Conservation (phyloP, 2,113 vertebrate species). For the Perca flavescens region DNA sequence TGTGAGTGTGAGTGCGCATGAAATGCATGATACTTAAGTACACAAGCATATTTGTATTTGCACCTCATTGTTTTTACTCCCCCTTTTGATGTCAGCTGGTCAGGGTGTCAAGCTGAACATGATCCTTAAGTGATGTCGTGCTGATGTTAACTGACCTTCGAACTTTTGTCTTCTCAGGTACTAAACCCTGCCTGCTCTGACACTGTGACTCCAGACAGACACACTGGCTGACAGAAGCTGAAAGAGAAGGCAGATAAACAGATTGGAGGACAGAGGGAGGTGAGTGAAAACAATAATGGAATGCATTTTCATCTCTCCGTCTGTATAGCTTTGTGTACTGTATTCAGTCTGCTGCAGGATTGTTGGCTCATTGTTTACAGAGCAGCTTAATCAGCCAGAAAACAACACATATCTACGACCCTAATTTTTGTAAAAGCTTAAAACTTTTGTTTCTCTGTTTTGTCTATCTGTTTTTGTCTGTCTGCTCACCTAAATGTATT, state of each 20-base stretch:
- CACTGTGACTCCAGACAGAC: conserved; percentile 46
- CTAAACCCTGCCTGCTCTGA: conserved; percentile 52
- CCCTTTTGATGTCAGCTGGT: not conserved
- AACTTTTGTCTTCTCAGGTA: conserved; percentile 67
- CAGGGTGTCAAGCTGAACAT: conserved; percentile 23
- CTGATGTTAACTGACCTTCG: conserved; percentile 39
- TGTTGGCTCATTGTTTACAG: not conserved
- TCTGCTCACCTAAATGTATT: not conserved
- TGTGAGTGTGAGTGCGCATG: not conserved
- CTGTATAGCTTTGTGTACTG: not conserved
- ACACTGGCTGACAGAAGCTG: conserved; percentile 27
- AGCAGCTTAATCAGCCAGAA: not conserved
- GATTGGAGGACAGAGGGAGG: conserved; percentile 63
- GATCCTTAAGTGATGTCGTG: conserved; percentile 34
- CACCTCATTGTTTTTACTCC: not conserved
- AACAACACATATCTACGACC: not conserved
- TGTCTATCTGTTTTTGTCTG: no score
- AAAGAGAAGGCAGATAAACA: conserved; percentile 23
- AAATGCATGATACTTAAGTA: not conserved
- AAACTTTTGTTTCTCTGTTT: not conserved
- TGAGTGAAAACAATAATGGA: conserved; percentile 49
- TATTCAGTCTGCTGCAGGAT: not conserved
- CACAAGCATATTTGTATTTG: not conserved
- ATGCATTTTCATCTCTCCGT: not conserved
- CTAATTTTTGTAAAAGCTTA: not conserved